Conservation (phyloP, 2,888 invertebrate genomes). For the Netelia virgata region DNA sequence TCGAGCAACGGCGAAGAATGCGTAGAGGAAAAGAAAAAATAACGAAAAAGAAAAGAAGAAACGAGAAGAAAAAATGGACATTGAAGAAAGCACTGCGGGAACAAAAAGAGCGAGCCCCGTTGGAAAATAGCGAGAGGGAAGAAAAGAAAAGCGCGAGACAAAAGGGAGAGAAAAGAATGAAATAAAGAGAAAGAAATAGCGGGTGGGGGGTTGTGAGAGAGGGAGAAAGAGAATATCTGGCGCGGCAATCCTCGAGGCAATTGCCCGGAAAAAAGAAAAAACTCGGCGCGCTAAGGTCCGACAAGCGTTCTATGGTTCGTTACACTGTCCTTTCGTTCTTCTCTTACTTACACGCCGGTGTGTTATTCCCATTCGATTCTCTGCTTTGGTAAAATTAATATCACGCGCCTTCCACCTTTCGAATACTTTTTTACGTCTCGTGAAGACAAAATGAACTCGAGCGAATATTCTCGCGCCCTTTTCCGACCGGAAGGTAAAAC, state of each 20-base stretch:
- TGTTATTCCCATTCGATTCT: neutral
- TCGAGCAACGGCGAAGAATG: neutral
- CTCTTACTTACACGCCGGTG: neutral
- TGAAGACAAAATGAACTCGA: neutral
- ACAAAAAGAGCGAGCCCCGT: conserved; percentile 9
- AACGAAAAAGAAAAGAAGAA: conserved; percentile 18
- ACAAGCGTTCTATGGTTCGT: conserved; percentile 67
- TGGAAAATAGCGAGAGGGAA: neutral
- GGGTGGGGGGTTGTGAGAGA: conserved; percentile 38
- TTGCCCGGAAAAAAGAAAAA: conserved; percentile 72
- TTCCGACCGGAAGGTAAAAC: neutral
- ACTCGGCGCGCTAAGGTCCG: conserved; percentile 60
- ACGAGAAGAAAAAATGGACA: conserved; percentile 21
- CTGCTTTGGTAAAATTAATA: conserved; percentile 10
- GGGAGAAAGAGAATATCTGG: conserved; percentile 44
- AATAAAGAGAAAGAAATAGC: conserved; percentile 3
- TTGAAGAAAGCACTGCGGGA: conserved; percentile 35
- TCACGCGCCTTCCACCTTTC: neutral
- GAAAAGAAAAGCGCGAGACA: conserved; percentile 31
- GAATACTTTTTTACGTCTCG: neutral
- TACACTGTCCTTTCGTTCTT: conserved; percentile 38
- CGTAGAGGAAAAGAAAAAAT: conserved; percentile 8
- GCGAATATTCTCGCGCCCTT: neutral
- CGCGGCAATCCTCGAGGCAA: conserved; percentile 70
- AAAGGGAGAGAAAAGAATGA: conserved; percentile 10